Percentiles rank a stretch among this genome's conserved stretches.
Evolutionary conservation across 1,140 invertebrate genomes (phyloP).

Genomic region (Rhynchophorus ferrugineus): DNA sequence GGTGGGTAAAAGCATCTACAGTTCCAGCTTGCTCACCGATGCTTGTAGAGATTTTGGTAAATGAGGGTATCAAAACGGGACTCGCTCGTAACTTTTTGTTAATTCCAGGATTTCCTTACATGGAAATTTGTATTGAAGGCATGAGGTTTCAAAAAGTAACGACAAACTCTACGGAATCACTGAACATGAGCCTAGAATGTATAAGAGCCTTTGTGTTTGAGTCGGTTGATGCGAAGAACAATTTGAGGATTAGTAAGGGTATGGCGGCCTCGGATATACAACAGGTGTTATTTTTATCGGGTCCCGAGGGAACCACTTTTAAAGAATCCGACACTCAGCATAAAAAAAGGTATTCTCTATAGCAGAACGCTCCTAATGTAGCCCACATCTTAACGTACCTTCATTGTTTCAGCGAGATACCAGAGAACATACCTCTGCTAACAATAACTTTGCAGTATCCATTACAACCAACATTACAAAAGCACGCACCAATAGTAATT

Average conservation of each 20-base stretch:
- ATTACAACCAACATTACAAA: slow-evolving; percentile 40
- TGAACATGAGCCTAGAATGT: slow-evolving; percentile 40
- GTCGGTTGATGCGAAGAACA: slow-evolving; percentile 20
- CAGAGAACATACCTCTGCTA: slow-evolving; percentile 37
- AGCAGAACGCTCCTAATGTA: no score
- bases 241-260: not conserved
- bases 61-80: no score
- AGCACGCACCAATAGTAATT: slow-evolving; percentile 49
- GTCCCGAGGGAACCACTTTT: slow-evolving; percentile 46
- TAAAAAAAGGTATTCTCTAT: no score
- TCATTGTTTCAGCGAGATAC: no score
- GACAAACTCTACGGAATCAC: slow-evolving; percentile 41
- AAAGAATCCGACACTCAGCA: no score
- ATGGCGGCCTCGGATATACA: slow-evolving; percentile 38
- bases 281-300: slow-evolving; percentile 51
- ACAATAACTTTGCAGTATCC: slow-evolving; percentile 49
- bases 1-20: slow-evolving; percentile 41
- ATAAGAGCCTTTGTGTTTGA: slow-evolving; percentile 48
- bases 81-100: not conserved
- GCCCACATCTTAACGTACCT: no score
- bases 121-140: slow-evolving; percentile 47
- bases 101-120: slow-evolving; percentile 42
- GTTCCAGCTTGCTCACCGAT: slow-evolving; percentile 46
- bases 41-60: slow-evolving; percentile 46
- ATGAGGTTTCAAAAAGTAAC: slow-evolving; percentile 43